A percentile compares a stretch with the other conserved stretches of the same genome.
phyloP scores from a whole-genome alignment of 1,140 invertebrate genomes.

The Aphaenogaster ashmeadi region DNA sequence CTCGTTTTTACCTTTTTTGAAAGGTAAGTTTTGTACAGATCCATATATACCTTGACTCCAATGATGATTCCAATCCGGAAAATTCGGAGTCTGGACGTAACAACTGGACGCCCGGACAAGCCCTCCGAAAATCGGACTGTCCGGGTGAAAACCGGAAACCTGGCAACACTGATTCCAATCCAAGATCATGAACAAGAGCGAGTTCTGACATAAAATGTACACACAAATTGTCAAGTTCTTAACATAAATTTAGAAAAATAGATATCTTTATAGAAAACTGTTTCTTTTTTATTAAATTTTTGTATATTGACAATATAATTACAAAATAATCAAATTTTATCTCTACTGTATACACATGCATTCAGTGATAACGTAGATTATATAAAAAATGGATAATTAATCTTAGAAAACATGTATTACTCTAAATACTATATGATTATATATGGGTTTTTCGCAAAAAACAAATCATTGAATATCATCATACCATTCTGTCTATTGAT shows the following conservation, averaged over 20 bases:
- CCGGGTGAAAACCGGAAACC: too few species aligned
- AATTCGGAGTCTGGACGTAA: too few species aligned
- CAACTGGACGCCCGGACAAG: too few species aligned
- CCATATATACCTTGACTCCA: too few species aligned
- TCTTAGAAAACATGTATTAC: background rate
- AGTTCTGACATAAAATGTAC: too few species aligned
- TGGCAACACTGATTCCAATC: background rate
- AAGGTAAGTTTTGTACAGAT: too few species aligned
- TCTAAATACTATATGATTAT: conserved; percentile 6
- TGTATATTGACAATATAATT: conserved; percentile 41
- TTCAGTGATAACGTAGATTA: background rate
- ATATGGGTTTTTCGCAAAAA: conserved; percentile 1
- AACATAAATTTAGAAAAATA: background rate
- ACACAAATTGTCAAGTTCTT: too few species aligned
- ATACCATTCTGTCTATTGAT: background rate
- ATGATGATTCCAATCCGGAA: too few species aligned
- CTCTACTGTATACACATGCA: conserved; percentile 39
- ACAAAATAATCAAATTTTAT: conserved; percentile 47
- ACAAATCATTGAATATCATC: conserved; percentile 5
- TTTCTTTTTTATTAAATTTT: conserved; percentile 69
- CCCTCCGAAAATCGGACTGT: too few species aligned
- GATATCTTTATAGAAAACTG: conserved; percentile 68
- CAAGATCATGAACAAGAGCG: too few species aligned
- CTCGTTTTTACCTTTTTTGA: too few species aligned
- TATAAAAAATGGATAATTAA: conserved; percentile 12